Base-by-base conservation (phyloP, 2,113 vertebrate genomes). In the Laticauda laticaudata region DNA sequence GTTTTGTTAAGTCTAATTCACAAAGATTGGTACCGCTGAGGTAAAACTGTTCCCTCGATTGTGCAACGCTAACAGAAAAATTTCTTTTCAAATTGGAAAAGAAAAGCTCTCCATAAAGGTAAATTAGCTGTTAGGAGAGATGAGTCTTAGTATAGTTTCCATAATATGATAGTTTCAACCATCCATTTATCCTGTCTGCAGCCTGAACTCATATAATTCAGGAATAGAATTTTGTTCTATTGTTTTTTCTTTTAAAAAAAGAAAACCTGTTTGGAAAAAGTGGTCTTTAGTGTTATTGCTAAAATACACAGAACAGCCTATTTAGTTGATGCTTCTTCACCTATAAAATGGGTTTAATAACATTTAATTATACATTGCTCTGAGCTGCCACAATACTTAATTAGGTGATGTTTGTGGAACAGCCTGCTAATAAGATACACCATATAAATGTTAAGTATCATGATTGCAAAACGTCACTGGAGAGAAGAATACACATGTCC, bases 281-380 rank as follows among this genome's bases (percentile, higher is more conserved):
- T 7, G 90, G 91, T 39, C 86, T 34, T 64, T 6, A 0, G 55
- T 34, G 20, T 15, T 59, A 69, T 92, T 95, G 92, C 92, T 93
- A 93, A 94, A 89, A 89, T 94, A 91, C 6, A 14, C 93, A 90
- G 34, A 26, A 90, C 48, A 57, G 5, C 91, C 89, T 94, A 92
- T 86, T 94, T 96, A 92, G 61, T 95, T 94, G 64, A 3, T 94
- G 15, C 92, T 92, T 96, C 93, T 95, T 90, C 92, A 91, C 87
- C 93, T 96, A n/a, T 92, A 93, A 94, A 96, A 93, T 64, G 75
- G 4, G 26, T 87, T 88, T 95, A 95, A 92, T 95, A 94, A 94
- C 91, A 26, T 90, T 95, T 96, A 93, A 95, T 96, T 96, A 92
- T 85, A 75, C 90, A 92, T 95, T 87, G 39, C 93, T 93, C 81